phyloP scores from a whole-genome alignment of 2,888 invertebrate genomes.

The Tetranychus truncatus region DNA sequence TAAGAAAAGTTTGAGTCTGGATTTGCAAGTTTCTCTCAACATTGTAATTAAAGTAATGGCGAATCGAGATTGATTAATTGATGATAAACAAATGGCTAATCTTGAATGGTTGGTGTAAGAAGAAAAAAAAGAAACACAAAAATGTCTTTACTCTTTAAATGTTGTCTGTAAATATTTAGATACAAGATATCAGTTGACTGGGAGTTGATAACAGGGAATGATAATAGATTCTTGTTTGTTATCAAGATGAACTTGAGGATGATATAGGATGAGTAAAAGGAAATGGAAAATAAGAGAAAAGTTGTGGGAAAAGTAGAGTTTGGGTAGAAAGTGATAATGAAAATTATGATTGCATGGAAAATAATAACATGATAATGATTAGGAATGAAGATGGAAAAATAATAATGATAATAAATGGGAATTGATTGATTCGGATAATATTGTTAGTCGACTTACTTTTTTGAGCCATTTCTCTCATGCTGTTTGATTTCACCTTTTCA shows the following conservation, averaged over 20 bases:
- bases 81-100: too few relatives aligned
- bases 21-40: too few relatives aligned
- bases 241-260: background rate
- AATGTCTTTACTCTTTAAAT: too few relatives aligned
- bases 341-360: background rate
- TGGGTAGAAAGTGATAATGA: background rate
- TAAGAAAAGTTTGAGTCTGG: too few relatives aligned
- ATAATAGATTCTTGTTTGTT: background rate
- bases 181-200: background rate
- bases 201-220: background rate
- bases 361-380: background rate
- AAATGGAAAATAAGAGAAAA: background rate
- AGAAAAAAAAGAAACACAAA: too few relatives aligned
- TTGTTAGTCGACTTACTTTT: background rate
- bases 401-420: background rate
- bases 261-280: background rate
- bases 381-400: background rate
- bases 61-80: too few relatives aligned
- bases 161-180: background rate
- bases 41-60: too few relatives aligned
- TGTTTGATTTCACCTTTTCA: background rate
- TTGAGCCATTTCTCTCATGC: conserved; percentile 10
- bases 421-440: too few relatives aligned
- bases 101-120: too few relatives aligned
- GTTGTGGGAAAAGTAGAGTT: background rate